Percentiles rank a stretch among this genome's conserved stretches.
phyloP scores from a whole-genome alignment of 2,888 invertebrate genomes.

The Ichneumoninae sp. region DNA sequence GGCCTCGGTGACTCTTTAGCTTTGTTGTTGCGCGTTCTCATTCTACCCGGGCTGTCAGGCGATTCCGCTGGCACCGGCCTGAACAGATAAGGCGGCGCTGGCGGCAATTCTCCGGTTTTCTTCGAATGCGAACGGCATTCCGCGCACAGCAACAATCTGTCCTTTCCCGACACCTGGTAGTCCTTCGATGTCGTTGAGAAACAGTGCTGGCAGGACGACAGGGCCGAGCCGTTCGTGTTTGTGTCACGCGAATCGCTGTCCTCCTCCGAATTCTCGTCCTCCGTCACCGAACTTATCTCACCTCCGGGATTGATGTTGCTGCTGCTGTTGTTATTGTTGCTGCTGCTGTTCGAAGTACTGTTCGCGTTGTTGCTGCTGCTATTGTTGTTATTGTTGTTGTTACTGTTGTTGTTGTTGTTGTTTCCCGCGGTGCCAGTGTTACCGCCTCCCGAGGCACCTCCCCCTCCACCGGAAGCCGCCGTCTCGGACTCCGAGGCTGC shows the following conservation, averaged over 20 bases:
- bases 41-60: slow-evolving; percentile 94
- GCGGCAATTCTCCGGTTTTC: slow-evolving; percentile 91
- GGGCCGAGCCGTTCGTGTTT: slow-evolving; percentile 82
- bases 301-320: slow-evolving; percentile 83
- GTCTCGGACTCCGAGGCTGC: slow-evolving; percentile 84
- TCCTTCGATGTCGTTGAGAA: slow-evolving; percentile 87
- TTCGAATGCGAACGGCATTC: slow-evolving; percentile 91
- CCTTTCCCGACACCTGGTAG: slow-evolving; percentile 89
- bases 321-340: slow-evolving; percentile 54
- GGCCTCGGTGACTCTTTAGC: slow-evolving; percentile 88
- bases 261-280: slow-evolving; percentile 97
- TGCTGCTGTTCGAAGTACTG: slow-evolving; percentile 47
- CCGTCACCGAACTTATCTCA: slow-evolving; percentile 91
- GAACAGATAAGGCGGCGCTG: slow-evolving; percentile 86
- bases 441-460: slow-evolving; percentile 80
- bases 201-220: slow-evolving; percentile 90
- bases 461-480: slow-evolving; percentile 75
- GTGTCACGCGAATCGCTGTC: slow-evolving; percentile 97
- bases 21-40: slow-evolving; percentile 94
- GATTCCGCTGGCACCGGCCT: slow-evolving; percentile 86
- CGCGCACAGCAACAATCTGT: slow-evolving; percentile 89
- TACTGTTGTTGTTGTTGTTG: slow-evolving; percentile 85
- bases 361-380: slow-evolving; percentile 36
- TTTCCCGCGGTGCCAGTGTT: slow-evolving; percentile 86
- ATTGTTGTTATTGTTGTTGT: slow-evolving; percentile 20